Percentiles rank a stretch among this genome's conserved stretches.
Conservation (phyloP, 2,888 invertebrate species). For the Epirrita christyi region DNA sequence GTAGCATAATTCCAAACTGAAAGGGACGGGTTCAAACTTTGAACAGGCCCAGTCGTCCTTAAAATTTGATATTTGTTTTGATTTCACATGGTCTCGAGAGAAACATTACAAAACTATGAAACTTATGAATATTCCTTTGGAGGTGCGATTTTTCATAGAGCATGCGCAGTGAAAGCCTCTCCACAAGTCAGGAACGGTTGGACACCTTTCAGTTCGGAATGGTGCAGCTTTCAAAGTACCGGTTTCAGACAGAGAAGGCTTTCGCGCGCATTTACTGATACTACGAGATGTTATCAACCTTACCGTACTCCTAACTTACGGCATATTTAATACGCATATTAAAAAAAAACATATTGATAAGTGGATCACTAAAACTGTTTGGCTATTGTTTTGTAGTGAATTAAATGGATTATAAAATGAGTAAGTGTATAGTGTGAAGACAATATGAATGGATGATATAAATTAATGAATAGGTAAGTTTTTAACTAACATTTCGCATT, state of each 20-base stretch:
- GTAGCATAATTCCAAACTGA: background rate
- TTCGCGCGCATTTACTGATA: conserved; percentile 13
- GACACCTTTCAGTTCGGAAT: conserved; percentile 18
- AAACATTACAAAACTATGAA: conserved; percentile 12
- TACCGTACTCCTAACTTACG: background rate
- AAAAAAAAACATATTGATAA: background rate
- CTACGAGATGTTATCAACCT: conserved; percentile 15
- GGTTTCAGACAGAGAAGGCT: conserved; percentile 2
- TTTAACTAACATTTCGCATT: too few species aligned
- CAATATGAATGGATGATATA: too few species aligned
- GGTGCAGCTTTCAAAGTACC: conserved; percentile 17
- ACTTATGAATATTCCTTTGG: conserved; percentile 14
- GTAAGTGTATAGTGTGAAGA: too few species aligned
- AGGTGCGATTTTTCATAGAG: conserved; percentile 10
- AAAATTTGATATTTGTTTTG: conserved; percentile 6
- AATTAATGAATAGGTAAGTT: too few species aligned
- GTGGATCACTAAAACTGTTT: background rate
- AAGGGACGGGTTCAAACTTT: conserved; percentile 2
- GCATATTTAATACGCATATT: background rate
- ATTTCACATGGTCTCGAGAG: background rate
- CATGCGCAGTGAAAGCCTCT: conserved; percentile 13
- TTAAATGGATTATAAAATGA: conserved; percentile 9
- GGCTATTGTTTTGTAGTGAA: conserved; percentile 1
- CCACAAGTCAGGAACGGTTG: conserved; percentile 11
- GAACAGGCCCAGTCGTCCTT: conserved; percentile 2